Evolutionary conservation across 2,888 invertebrate species (phyloP), one percentile per base, ranked within the genome.

Genomic region (Celastrina argiolus): DNA sequence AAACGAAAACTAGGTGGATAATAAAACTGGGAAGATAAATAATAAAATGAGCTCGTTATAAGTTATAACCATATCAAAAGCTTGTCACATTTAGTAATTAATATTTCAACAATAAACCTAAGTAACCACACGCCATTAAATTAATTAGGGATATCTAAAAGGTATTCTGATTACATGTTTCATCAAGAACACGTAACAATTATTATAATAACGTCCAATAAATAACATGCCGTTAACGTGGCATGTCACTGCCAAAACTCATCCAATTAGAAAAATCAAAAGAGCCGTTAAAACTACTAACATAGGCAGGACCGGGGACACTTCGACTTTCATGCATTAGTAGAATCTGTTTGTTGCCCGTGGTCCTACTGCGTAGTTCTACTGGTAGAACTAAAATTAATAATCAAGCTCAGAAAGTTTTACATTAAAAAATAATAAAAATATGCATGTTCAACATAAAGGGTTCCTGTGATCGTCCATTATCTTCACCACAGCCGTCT

Each of bases 401-500:
- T n/a, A n/a, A n/a, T n/a, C n/a, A 18, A 45, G 45, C 0, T 18
- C 10, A 18, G 45, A 18, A 45, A 16, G 16, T 18, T 45, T 45
- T 16, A 10, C 1, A 45, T 18, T 45, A 45, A 45, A 45, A 45
- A 1, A 42, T 18, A 14, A 16, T 42, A 12, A 36, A 18, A 28
- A 63, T 6, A 16, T 59, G 4, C n/a, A n/a, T 18, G 1, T 63
- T 67, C 5, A 18, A 34, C 67, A 56, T 3, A 2, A 70, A 88
- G 88, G 84, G 79, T 34, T 87, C 87, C 22, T 83, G 75, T 69
- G 88, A 88, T 81, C 91, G 91, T 69, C 93, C 92, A 67, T 93
- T 94, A 0, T 83, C 92, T 0, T 95, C 94, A 0, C 94, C 94
- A 1, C 94, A 94, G 79, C 94, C 94, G 5, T 94, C 95, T 1